phyloP scores from a whole-genome alignment of 2,797 vertebrate genomes.

The Molossus molossus region DNA sequence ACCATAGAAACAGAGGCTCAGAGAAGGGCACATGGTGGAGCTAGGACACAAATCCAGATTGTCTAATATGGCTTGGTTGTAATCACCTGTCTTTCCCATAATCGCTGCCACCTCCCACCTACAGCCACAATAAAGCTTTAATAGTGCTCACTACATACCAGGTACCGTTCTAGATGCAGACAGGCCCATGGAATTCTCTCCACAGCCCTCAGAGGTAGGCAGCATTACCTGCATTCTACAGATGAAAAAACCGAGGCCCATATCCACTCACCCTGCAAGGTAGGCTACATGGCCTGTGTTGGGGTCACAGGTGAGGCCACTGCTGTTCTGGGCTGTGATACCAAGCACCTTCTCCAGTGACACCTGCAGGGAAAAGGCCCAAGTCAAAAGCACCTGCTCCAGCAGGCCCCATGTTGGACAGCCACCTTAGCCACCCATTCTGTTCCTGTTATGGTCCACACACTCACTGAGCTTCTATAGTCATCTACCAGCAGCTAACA shows the following conservation, averaged over 20 bases:
- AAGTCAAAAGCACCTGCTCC: constrained; percentile 59
- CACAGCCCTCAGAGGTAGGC: not conserved
- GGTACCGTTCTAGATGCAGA: not conserved
- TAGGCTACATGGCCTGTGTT: constrained; percentile 93
- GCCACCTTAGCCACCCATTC: not conserved
- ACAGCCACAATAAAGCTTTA: not conserved
- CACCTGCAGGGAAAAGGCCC: constrained; percentile 88
- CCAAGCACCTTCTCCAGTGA: constrained; percentile 94
- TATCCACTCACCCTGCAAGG: constrained; percentile 92
- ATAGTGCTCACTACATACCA: not conserved
- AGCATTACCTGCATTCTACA: constrained; percentile 25
- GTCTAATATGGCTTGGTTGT: not conserved
- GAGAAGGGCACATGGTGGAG: not conserved
- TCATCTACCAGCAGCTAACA: not conserved
- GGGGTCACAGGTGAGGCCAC: constrained; percentile 93
- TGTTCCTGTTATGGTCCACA: not conserved
- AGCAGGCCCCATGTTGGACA: not conserved
- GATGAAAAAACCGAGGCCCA: not conserved
- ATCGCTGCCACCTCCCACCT: not conserved
- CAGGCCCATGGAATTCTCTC: not conserved
- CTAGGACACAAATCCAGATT: not conserved
- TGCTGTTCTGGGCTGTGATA: constrained; percentile 92
- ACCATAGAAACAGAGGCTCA: constrained; percentile 14
- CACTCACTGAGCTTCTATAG: not conserved
- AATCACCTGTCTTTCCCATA: not conserved